phyloP scores from a whole-genome alignment of 2,888 invertebrate species.

The Hydroisotoma schaefferi region DNA sequence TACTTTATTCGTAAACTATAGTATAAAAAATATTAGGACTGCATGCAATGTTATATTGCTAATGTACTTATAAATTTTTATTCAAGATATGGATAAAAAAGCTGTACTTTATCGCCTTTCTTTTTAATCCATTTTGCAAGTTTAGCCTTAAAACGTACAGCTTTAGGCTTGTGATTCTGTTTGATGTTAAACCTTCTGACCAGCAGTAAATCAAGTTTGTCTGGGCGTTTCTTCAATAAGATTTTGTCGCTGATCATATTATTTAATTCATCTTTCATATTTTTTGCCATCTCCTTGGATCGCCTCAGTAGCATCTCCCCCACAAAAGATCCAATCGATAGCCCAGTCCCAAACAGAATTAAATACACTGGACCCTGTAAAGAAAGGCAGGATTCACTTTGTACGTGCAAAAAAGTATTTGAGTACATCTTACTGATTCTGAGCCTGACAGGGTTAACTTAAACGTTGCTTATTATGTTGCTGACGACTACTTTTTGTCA shows the following conservation, averaged over 20 bases:
- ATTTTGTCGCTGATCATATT: conserved; percentile 22
- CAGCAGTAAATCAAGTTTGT: no score
- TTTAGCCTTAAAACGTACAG: no score
- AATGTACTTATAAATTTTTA: background rate
- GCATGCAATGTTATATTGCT: background rate
- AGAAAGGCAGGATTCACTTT: no score
- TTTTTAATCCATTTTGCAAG: no score
- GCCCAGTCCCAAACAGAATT: conserved; percentile 40
- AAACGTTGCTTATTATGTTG: no score
- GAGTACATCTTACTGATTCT: no score
- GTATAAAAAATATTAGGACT: background rate
- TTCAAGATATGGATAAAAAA: background rate
- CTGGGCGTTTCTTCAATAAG: background rate
- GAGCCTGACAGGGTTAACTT: no score
- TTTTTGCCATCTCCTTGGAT: conserved; percentile 21
- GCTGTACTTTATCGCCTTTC: background rate
- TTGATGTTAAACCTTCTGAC: no score
- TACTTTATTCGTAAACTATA: background rate
- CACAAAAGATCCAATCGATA: conserved; percentile 39
- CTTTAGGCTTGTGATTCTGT: no score
- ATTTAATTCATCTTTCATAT: conserved; percentile 30
- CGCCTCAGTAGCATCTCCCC: conserved; percentile 31
- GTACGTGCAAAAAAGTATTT: no score
- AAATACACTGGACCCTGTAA: conserved; percentile 44
- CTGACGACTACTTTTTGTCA: no score